Percentiles rank a stretch among this genome's conserved stretches.
These are phyloP conservation scores for Alauda arvensis DNA, from an alignment of 2,797 vertebrate species.

Conservation along the genomic window DNA sequence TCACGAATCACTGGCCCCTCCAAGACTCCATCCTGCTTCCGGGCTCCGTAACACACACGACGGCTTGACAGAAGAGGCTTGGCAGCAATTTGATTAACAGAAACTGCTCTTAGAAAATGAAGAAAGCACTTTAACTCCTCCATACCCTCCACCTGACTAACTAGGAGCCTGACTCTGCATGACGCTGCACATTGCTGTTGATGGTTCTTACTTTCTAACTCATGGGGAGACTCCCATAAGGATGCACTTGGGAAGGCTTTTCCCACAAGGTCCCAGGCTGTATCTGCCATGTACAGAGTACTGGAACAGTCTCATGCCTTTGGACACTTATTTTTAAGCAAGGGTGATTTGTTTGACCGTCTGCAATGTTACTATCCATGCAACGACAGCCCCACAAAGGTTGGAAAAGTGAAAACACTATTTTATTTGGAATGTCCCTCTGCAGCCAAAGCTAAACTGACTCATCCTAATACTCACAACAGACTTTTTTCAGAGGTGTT, in stretches of 20 bases:
- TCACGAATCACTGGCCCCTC: not conserved
- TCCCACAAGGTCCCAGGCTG: not conserved
- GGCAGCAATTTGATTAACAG: not conserved
- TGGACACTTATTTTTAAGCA: not conserved
- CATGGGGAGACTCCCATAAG: not conserved
- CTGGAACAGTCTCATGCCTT: not conserved
- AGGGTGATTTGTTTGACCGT: not conserved
- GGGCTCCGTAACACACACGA: accelerated
- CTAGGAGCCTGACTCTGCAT: accelerated
- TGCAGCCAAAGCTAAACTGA: not conserved
- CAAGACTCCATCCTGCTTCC: not conserved
- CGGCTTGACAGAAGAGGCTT: not conserved
- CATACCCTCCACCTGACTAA: not conserved
- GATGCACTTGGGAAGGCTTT: not conserved
- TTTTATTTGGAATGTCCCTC: not conserved
- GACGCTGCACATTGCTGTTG: accelerated
- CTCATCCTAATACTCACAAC: not conserved
- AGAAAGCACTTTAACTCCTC: not conserved
- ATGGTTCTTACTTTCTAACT: not conserved
- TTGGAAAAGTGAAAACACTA: not conserved
- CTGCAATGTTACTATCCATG: not conserved
- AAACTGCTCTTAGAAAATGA: not conserved
- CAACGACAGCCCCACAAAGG: not conserved
- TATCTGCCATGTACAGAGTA: accelerated
- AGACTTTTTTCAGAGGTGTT: not conserved